These are phyloP conservation scores for Halcyon senegalensis DNA, from an alignment of 2,113 vertebrate genomes.

Conservation along the genomic window DNA sequence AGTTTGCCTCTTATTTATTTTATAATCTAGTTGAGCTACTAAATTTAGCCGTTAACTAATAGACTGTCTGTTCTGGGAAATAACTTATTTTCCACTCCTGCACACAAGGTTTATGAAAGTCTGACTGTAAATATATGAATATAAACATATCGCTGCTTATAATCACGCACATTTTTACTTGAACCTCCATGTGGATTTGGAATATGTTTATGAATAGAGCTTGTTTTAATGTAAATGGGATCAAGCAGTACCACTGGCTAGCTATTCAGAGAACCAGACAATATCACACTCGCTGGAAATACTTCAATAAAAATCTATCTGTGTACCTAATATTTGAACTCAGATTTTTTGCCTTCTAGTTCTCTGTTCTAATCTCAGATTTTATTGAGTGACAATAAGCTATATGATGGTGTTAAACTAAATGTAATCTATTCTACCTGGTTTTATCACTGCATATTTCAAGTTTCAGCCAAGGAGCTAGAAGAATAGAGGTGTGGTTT, in stretches of 20 bases:
- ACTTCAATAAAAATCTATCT: conserved; percentile 73
- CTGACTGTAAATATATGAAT: conserved; percentile 79
- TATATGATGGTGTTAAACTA: conserved; percentile 26
- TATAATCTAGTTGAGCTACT: conserved; percentile 73
- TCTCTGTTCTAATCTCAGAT: conserved; percentile 63
- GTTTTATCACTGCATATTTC: conserved; percentile 47
- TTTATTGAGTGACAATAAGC: conserved; percentile 64
- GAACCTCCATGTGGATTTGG: conserved; percentile 74
- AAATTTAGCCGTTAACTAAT: conserved; percentile 74
- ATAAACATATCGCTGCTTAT: conserved; percentile 74
- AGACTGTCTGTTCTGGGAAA: conserved; percentile 71
- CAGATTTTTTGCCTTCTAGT: conserved; percentile 57
- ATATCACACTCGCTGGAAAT: conserved; percentile 72
- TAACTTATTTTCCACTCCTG: conserved; percentile 71
- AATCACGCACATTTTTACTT: conserved; percentile 76
- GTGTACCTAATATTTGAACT: conserved; percentile 71
- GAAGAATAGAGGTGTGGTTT: background rate
- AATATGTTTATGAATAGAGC: conserved; percentile 76
- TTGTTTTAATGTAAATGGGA: conserved; percentile 82
- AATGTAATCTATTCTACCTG: conserved; percentile 53
- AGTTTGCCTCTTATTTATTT: conserved; percentile 73
- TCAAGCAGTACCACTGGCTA: conserved; percentile 74
- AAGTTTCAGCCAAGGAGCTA: conserved; percentile 34
- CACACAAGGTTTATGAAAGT: conserved; percentile 70
- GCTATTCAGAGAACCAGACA: conserved; percentile 77